These are phyloP conservation scores for Hydropotes inermis DNA, from an alignment of 2,113 vertebrate species.

Conservation along the genomic window DNA sequence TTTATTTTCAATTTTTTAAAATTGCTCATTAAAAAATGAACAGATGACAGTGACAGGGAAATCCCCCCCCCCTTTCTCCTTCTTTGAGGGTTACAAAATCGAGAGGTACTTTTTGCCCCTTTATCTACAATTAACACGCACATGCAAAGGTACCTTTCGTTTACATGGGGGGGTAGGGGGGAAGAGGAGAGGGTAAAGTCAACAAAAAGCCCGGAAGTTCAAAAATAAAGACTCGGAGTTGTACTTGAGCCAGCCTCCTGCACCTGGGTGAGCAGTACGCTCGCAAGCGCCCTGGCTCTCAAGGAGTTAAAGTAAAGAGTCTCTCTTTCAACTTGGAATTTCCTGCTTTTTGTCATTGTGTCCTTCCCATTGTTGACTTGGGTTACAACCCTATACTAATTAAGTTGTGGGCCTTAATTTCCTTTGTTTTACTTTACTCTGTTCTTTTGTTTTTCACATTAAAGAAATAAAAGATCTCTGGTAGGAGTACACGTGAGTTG, in stretches of 20 bases:
- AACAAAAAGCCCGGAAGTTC: slow-evolving; percentile 66
- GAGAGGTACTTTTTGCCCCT: slow-evolving; percentile 77
- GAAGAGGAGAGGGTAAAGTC: neutral
- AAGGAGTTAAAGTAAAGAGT: slow-evolving; percentile 27
- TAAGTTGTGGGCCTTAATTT: slow-evolving; percentile 37
- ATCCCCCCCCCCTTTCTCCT: slow-evolving; percentile 76
- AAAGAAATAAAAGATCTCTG: slow-evolving; percentile 76
- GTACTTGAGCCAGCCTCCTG: neutral
- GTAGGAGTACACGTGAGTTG: slow-evolving; percentile 70
- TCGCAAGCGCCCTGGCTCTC: neutral
- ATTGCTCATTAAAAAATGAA: slow-evolving; percentile 88
- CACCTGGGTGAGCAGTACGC: neutral
- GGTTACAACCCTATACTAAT: slow-evolving; percentile 35
- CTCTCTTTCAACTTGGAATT: slow-evolving; percentile 55
- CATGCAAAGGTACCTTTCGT: slow-evolving; percentile 71
- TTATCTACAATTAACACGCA: slow-evolving; percentile 77
- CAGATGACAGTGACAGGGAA: slow-evolving; percentile 84
- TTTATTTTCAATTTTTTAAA: slow-evolving; percentile 90
- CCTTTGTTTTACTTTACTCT: slow-evolving; percentile 54
- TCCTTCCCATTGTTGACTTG: slow-evolving; percentile 60
- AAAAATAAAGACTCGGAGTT: neutral
- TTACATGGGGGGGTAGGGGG: slow-evolving; percentile 52
- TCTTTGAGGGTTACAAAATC: slow-evolving; percentile 80
- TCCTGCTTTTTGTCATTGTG: slow-evolving; percentile 45
- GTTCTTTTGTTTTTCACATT: slow-evolving; percentile 79